Conservation (phyloP, 2,797 vertebrate genomes). For the Salmo trutta region DNA sequence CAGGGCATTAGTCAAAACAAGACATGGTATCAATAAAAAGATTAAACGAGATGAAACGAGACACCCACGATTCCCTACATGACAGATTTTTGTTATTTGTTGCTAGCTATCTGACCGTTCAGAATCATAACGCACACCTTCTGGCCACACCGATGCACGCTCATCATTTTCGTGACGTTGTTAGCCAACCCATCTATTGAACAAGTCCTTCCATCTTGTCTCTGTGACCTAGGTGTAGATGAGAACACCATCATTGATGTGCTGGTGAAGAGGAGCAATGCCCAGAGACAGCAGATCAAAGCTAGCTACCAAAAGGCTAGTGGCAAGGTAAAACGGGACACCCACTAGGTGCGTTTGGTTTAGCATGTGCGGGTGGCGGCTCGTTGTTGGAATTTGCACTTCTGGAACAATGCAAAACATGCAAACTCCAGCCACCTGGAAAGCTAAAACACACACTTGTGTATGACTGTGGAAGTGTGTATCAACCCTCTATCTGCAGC, state of each 20-base stretch:
- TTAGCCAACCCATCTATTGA: too few species aligned
- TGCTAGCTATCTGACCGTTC: too few species aligned
- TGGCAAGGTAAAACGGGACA: constrained; percentile 82
- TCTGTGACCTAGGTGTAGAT: constrained; percentile 83
- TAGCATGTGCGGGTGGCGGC: not conserved
- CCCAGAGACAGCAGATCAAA: constrained; percentile 92
- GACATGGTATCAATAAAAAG: too few species aligned
- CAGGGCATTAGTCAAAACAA: too few species aligned
- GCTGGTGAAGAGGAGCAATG: constrained; percentile 88
- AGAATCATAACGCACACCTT: too few species aligned
- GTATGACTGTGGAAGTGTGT: not conserved
- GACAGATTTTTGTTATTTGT: too few species aligned
- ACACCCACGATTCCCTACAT: too few species aligned
- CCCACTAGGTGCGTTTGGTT: not conserved
- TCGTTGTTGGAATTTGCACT: not conserved
- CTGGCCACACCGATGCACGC: too few species aligned
- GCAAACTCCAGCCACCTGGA: not conserved
- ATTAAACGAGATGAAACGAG: too few species aligned
- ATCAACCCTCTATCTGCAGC: constrained; percentile 60
- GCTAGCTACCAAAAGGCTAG: constrained; percentile 81
- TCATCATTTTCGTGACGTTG: too few species aligned
- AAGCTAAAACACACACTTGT: constrained; percentile 7
- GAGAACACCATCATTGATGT: constrained; percentile 91
- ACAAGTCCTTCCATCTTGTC: not conserved
- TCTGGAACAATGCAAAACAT: not conserved